These are phyloP conservation scores for Aurelia sp. DNA, from an alignment of 30 jellyfish, hydroid and myxozoan species.

Conservation along the genomic window DNA sequence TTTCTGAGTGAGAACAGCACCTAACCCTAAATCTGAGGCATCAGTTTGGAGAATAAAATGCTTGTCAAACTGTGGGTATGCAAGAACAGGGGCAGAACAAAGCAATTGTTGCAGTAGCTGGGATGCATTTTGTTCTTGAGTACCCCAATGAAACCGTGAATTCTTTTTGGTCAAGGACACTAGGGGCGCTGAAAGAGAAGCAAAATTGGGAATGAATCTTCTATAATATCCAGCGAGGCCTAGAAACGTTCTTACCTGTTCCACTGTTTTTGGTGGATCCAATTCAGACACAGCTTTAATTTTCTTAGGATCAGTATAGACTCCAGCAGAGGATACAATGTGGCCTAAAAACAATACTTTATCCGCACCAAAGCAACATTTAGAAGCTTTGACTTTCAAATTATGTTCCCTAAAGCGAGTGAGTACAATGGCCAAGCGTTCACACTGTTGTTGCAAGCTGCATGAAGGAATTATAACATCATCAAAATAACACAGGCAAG, in stretches of 20 bases:
- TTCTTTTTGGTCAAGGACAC: conserved; percentile 33
- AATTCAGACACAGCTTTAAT: conserved; percentile 36
- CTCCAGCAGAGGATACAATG: conserved; percentile 12
- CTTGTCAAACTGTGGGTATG: conserved; percentile 34
- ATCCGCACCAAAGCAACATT: conserved; percentile 57
- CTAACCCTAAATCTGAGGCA: conserved; percentile 62
- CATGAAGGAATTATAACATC: conserved; percentile 40
- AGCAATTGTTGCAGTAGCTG: conserved; percentile 13
- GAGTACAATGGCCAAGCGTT: conserved; percentile 33
- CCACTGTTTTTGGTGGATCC: conserved; percentile 18
- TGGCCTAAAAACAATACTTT: conserved; percentile 45
- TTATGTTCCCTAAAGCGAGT: conserved; percentile 31
- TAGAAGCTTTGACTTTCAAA: conserved; percentile 40
- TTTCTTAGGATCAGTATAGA: conserved; percentile 43
- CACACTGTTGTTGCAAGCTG: conserved; percentile 27
- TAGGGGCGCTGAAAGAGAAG: conserved; percentile 36
- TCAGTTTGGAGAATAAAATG: conserved; percentile 52
- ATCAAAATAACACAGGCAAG: conserved; percentile 68
- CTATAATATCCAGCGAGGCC: conserved; percentile 66
- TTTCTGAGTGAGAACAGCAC: conserved; percentile 54
- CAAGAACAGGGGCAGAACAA: conserved; percentile 48
- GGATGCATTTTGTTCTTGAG: conserved; percentile 11
- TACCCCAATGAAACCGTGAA: conserved; percentile 26
- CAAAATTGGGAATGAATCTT: conserved; percentile 35
- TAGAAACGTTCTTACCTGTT: conserved; percentile 54